Evolutionary conservation across 2,797 vertebrate species (phyloP).

Genomic region (Nothura maculosa): DNA sequence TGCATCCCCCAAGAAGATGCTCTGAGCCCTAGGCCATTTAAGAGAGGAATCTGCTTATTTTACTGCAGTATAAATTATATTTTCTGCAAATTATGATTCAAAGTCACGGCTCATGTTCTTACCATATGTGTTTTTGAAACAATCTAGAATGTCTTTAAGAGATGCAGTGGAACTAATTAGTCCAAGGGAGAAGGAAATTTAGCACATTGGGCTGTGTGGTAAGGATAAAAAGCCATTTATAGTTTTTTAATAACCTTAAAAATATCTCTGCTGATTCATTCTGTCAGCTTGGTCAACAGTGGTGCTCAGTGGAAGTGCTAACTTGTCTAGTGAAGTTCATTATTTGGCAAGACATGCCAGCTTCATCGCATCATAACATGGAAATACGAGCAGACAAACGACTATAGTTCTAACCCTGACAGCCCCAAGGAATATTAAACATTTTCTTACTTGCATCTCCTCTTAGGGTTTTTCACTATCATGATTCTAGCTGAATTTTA

Average conservation of each 20-base stretch:
- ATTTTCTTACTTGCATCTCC: slow-evolving; percentile 21
- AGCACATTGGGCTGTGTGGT: slow-evolving; percentile 23
- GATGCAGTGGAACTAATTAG: slow-evolving; percentile 50
- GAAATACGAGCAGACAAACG: slow-evolving; percentile 62
- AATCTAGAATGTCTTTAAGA: slow-evolving; percentile 41
- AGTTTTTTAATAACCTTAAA: slow-evolving; percentile 63
- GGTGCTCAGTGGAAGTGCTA: slow-evolving; percentile 39
- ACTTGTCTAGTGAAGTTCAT: slow-evolving; percentile 42
- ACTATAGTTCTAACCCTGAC: slow-evolving; percentile 28
- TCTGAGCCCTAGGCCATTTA: neutral
- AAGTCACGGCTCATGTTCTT: neutral
- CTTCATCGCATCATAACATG: slow-evolving; percentile 41
- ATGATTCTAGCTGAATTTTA: neutral
- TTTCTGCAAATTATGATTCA: slow-evolving; percentile 5
- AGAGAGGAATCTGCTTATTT: neutral
- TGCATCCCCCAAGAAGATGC: neutral
- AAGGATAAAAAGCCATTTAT: slow-evolving; percentile 59
- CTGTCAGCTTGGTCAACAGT: slow-evolving; percentile 54
- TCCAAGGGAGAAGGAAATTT: slow-evolving; percentile 34
- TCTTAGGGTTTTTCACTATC: slow-evolving; percentile 15
- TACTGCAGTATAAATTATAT: neutral
- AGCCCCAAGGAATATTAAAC: slow-evolving; percentile 42
- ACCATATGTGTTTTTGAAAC: slow-evolving; percentile 40
- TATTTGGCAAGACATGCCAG: slow-evolving; percentile 56
- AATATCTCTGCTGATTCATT: slow-evolving; percentile 63